Evolutionary conservation across 92 coral and sea anemone genomes (phyloP).

Genomic region (Zoanthus solanderi): DNA sequence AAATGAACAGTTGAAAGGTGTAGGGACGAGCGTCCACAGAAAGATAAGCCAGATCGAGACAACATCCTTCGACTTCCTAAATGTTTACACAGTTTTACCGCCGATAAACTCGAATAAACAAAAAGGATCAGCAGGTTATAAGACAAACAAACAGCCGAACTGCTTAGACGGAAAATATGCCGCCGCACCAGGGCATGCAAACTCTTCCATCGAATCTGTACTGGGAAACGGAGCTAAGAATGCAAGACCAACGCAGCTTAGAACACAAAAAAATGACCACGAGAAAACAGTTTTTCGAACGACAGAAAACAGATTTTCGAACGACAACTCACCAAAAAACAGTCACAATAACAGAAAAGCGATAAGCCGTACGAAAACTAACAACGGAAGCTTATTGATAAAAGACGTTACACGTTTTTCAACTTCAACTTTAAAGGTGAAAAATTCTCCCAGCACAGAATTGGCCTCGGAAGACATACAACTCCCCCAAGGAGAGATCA

Average conservation of each 20-base stretch:
- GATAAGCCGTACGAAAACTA: neutral
- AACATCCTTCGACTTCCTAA: conserved; percentile 55
- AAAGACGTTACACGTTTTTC: neutral
- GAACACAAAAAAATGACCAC: neutral
- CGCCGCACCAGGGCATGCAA: neutral
- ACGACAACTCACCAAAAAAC: neutral
- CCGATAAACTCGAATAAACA: conserved; percentile 66
- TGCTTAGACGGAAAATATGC: neutral
- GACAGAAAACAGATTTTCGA: neutral
- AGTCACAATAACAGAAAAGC: neutral
- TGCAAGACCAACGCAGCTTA: neutral
- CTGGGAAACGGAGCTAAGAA: too few relatives aligned
- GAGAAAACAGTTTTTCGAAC: neutral
- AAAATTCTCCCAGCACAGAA: neutral
- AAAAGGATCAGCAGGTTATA: neutral
- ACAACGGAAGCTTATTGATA: neutral
- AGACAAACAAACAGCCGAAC: neutral
- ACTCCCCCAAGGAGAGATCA: neutral
- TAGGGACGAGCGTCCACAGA: neutral
- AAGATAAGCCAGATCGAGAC: conserved; percentile 32
- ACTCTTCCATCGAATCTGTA: neutral
- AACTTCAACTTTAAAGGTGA: neutral
- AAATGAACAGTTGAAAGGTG: conserved; percentile 21
- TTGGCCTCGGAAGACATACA: neutral
- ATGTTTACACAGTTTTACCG: conserved; percentile 75